phyloP scores from a whole-genome alignment of 2,888 invertebrate species.

The Orthosia gracilis region DNA sequence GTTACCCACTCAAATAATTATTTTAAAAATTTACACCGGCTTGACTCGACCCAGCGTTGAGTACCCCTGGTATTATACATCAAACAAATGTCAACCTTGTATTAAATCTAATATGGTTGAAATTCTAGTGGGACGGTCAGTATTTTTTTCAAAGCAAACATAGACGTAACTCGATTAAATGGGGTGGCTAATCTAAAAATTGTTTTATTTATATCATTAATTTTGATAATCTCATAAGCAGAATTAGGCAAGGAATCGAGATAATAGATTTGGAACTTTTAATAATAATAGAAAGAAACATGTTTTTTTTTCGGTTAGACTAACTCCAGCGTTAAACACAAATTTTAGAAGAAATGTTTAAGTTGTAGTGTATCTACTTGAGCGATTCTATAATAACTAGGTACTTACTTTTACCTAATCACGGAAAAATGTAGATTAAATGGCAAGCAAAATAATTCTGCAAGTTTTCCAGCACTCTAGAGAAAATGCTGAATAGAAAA shows the following conservation, averaged over 20 bases:
- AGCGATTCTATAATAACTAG: neutral
- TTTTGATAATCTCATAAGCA: constrained; percentile 34
- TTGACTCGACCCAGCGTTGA: constrained; percentile 69
- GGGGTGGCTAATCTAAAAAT: constrained; percentile 80
- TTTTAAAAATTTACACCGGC: constrained; percentile 87
- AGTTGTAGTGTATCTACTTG: neutral
- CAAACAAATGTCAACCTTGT: constrained; percentile 63
- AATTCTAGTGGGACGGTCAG: constrained; percentile 34
- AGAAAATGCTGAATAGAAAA: neutral
- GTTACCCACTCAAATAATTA: constrained; percentile 87
- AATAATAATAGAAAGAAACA: constrained; percentile 2
- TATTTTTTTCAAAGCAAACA: constrained; percentile 66
- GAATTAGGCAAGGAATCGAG: constrained; percentile 12
- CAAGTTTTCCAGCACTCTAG: neutral
- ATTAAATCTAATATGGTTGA: constrained; percentile 51
- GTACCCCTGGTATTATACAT: constrained; percentile 67
- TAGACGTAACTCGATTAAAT: constrained; percentile 74
- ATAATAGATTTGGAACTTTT: constrained; percentile 20
- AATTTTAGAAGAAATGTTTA: constrained; percentile 4
- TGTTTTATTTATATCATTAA: constrained; percentile 55
- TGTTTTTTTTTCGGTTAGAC: neutral
- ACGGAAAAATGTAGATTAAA: too few species aligned
- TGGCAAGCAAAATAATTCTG: neutral
- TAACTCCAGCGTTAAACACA: neutral
- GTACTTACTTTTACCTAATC: neutral